phyloP scores from a whole-genome alignment of 2,797 vertebrate species.

The Catamblyrhynchus diadema region DNA sequence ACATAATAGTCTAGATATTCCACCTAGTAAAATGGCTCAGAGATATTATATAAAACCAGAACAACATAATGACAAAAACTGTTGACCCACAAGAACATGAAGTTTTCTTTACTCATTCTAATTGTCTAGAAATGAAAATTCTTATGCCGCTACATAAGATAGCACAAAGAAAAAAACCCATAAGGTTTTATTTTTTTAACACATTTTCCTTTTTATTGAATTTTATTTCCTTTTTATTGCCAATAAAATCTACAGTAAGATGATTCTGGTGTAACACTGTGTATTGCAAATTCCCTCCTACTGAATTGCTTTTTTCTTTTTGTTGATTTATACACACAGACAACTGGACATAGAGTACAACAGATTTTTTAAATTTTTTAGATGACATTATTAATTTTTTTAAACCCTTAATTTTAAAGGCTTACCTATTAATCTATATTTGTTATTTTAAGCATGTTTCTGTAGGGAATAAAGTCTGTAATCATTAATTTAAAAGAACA shows the following conservation, averaged over 20 bases:
- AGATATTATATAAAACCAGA: background rate
- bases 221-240: slow-evolving; percentile 28
- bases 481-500: background rate
- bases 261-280: background rate
- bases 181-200: background rate
- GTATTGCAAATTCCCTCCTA: background rate
- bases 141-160: background rate
- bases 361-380: background rate
- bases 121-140: background rate
- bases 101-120: background rate
- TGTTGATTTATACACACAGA: background rate
- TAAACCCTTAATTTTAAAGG: background rate
- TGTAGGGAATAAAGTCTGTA: background rate
- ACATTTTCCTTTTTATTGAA: slow-evolving; percentile 11
- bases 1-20: background rate
- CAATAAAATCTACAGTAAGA: slow-evolving; percentile 3
- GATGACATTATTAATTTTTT: background rate
- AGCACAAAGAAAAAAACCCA: background rate
- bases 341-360: background rate
- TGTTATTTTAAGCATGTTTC: background rate
- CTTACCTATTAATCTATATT: background rate
- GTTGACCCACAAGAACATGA: background rate
- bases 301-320: background rate
- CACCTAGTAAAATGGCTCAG: background rate
- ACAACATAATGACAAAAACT: background rate